Evolutionary conservation across 2,797 vertebrate genomes (phyloP).

Genomic region (Lithobates pipiens): DNA sequence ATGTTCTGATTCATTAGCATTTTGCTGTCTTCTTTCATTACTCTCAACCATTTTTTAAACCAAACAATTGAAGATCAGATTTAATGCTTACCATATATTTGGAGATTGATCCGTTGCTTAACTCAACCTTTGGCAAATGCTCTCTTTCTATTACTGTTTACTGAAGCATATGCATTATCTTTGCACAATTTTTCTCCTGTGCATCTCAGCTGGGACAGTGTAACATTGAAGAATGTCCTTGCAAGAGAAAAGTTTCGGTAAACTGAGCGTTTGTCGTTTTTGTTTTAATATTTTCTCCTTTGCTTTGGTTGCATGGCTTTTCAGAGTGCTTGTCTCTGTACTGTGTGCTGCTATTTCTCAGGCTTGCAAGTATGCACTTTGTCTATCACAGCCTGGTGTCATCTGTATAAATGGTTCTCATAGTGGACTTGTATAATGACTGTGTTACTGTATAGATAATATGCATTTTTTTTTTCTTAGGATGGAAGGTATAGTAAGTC

Average conservation of each 20-base stretch:
- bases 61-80: too few relatives aligned
- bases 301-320: constrained; percentile 53
- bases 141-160: constrained; percentile 21
- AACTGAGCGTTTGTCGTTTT: constrained; percentile 59
- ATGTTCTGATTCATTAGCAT: too few relatives aligned
- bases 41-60: too few relatives aligned
- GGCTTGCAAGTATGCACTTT: constrained; percentile 9
- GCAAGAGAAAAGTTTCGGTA: constrained; percentile 85
- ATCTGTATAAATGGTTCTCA: not conserved
- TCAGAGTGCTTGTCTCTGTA: constrained; percentile 44
- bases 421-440: not conserved
- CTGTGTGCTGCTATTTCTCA: constrained; percentile 28
- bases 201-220: constrained; percentile 81
- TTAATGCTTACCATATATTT: not conserved
- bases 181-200: constrained; percentile 57
- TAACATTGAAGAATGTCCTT: constrained; percentile 85
- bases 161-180: constrained; percentile 21
- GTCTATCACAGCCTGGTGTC: not conserved
- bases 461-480: too few relatives aligned
- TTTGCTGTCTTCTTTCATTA: too few relatives aligned
- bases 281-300: constrained; percentile 28
- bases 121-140: constrained; percentile 8
- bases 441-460: too few relatives aligned
- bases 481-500: too few relatives aligned
- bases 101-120: not conserved